Evolutionary conservation across 64 coral and sea anemone species (phyloP).

Genomic region (Dendrophyllia cribrosa): DNA sequence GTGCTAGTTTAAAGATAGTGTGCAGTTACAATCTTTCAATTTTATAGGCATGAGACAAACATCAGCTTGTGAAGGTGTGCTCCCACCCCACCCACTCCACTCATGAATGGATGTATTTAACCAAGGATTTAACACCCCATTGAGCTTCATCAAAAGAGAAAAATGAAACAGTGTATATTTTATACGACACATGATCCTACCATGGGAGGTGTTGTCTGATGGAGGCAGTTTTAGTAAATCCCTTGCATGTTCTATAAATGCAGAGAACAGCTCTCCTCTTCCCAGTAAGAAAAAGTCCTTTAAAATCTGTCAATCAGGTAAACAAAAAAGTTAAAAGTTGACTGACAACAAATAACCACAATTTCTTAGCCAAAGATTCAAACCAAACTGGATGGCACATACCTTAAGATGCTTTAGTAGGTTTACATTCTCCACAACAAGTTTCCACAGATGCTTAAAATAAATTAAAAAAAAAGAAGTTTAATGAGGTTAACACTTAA

Average conservation of each 20-base stretch:
- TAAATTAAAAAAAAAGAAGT: no score
- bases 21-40: no score
- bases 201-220: constrained; percentile 83
- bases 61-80: no score
- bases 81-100: no score
- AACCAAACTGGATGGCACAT: not conserved
- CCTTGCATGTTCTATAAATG: constrained; percentile 89
- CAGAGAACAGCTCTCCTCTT: constrained; percentile 93
- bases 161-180: no score
- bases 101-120: no score
- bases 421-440: constrained; percentile 91
- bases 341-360: not conserved
- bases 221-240: constrained; percentile 91
- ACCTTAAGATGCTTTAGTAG: constrained; percentile 91
- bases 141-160: no score
- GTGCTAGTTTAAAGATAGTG: no score
- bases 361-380: no score
- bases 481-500: no score
- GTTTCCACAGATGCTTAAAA: constrained; percentile 93
- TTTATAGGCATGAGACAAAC: no score
- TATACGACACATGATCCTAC: constrained; percentile 43
- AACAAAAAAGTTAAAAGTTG: not conserved
- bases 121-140: no score
- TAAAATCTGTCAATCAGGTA: constrained; percentile 61
- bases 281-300: constrained; percentile 97